A percentile compares a stretch with the other conserved stretches of the same genome.
These are phyloP conservation scores for Eurytoma adleriae DNA, from an alignment of 2,888 invertebrate species.

Conservation along the genomic window DNA sequence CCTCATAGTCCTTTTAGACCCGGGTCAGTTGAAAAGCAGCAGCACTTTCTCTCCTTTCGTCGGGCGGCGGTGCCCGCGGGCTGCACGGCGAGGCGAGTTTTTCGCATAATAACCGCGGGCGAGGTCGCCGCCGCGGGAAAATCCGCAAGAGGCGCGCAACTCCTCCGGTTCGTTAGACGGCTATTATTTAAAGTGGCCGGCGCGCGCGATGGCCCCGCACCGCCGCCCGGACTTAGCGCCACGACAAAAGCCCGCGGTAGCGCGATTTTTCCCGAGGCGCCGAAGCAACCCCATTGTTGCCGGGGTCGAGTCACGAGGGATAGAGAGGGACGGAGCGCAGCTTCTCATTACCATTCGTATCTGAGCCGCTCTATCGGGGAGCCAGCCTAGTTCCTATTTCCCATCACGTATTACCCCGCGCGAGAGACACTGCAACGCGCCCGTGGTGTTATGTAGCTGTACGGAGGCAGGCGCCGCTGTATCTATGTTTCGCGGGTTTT, in stretches of 20 bases:
- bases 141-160: neutral
- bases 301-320: conserved; percentile 67
- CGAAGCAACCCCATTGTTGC: conserved; percentile 70
- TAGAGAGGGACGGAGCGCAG: conserved; percentile 50
- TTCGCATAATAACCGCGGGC: neutral
- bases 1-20: no score
- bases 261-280: conserved; percentile 51
- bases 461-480: neutral
- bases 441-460: neutral
- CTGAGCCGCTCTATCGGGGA: conserved; percentile 65
- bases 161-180: conserved; percentile 24
- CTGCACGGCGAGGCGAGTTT: neutral
- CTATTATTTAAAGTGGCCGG: conserved; percentile 44
- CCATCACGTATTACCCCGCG: conserved; percentile 61
- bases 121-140: neutral
- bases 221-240: conserved; percentile 34
- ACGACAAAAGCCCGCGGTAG: conserved; percentile 56
- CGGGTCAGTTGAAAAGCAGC: no score
- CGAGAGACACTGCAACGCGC: neutral
- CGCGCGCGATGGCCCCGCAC: neutral
- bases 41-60: neutral
- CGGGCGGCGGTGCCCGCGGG: neutral
- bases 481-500: neutral
- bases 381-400: conserved; percentile 66
- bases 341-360: conserved; percentile 73